These are phyloP conservation scores for Limnephilus rhombicus DNA, from an alignment of 2,888 invertebrate species.

Conservation along the genomic window DNA sequence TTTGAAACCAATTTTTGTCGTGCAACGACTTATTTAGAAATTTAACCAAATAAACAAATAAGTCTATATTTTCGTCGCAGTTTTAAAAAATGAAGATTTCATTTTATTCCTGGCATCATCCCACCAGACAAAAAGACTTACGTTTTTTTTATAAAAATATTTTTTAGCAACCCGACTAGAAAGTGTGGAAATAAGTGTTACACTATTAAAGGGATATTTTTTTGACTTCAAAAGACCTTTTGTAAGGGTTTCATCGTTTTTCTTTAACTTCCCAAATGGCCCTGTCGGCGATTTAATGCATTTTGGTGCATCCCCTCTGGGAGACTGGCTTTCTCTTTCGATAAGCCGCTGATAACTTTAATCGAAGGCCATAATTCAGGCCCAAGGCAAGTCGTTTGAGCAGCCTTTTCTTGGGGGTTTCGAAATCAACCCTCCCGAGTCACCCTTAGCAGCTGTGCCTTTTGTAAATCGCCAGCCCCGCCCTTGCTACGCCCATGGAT, in stretches of 20 bases:
- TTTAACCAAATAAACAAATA: not conserved
- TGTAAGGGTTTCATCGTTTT: not conserved
- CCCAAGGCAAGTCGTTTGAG: constrained; percentile 50
- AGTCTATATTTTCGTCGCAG: no score
- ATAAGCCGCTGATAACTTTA: constrained; percentile 74
- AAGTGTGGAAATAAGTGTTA: not conserved
- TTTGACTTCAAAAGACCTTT: not conserved
- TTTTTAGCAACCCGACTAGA: no score
- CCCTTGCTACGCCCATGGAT: constrained; percentile 20
- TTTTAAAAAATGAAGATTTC: not conserved
- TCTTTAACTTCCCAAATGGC: not conserved
- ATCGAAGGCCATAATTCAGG: constrained; percentile 74
- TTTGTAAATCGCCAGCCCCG: constrained; percentile 37
- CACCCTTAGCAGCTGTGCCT: constrained; percentile 42
- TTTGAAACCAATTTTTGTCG: no score
- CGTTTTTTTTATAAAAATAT: no score
- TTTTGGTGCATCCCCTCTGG: constrained; percentile 10
- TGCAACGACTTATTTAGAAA: not conserved
- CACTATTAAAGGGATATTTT: not conserved
- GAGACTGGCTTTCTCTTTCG: constrained; percentile 68
- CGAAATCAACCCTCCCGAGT: constrained; percentile 32
- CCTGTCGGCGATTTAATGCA: constrained; percentile 1
- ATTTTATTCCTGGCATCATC: not conserved
- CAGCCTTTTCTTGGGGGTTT: constrained; percentile 33
- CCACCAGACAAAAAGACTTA: not conserved